Percentiles rank a stretch among this genome's conserved stretches.
Conservation (phyloP, 2,888 invertebrate genomes). For the Ochlodes sylvanus region DNA sequence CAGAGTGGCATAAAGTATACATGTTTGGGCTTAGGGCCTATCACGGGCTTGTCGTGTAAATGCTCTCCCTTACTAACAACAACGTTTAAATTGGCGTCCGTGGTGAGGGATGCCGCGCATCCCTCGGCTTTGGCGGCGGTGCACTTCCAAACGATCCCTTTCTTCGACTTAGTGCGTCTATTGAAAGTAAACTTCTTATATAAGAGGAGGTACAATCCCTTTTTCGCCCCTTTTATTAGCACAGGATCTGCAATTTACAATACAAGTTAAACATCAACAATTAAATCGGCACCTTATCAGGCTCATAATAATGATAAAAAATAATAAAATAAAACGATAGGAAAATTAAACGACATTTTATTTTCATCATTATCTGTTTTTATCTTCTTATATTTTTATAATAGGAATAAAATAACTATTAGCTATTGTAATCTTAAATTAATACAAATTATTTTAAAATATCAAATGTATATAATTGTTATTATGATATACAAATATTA, state of each 20-base stretch:
- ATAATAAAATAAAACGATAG: not conserved
- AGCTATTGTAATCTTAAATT: too few relatives aligned
- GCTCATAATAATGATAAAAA: not conserved
- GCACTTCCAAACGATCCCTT: slow-evolving; percentile 75
- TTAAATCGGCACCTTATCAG: too few relatives aligned
- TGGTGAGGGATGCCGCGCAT: slow-evolving; percentile 64
- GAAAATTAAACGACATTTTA: not conserved
- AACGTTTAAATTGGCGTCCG: slow-evolving; percentile 67
- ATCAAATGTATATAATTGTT: too few relatives aligned
- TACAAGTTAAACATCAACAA: not conserved
- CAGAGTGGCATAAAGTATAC: slow-evolving; percentile 70
- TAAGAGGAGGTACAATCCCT: slow-evolving; percentile 62
- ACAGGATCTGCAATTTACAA: slow-evolving; percentile 63
- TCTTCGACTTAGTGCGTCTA: slow-evolving; percentile 69
- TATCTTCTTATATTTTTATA: too few relatives aligned
- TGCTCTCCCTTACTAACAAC: slow-evolving; percentile 61
- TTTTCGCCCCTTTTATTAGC: slow-evolving; percentile 66
- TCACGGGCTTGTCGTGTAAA: slow-evolving; percentile 56
- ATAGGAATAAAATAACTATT: too few relatives aligned
- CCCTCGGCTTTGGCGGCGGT: slow-evolving; percentile 63
- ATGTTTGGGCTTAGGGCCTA: slow-evolving; percentile 66
- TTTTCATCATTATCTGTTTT: not conserved
- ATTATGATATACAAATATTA: too few relatives aligned
- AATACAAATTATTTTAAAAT: too few relatives aligned
- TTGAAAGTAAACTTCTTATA: slow-evolving; percentile 63